Evolutionary conservation across 2,797 vertebrate species (phyloP).

Genomic region (Sternarchorhynchus goeldii): DNA sequence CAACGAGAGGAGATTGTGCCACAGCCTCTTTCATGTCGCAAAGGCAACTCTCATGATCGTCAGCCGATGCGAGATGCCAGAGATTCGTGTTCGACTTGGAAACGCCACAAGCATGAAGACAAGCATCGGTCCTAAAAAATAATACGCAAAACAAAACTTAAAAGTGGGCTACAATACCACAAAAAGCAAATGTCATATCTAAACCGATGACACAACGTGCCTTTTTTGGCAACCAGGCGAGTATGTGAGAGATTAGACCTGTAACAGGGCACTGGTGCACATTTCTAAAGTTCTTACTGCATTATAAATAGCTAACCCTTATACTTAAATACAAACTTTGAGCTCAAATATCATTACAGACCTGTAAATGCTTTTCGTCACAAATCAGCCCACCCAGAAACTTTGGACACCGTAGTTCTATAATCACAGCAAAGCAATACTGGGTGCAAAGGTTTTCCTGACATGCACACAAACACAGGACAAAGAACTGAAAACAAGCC

Average conservation of each 20-base stretch:
- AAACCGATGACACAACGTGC: background rate
- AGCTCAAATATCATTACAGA: slow-evolving; percentile 53
- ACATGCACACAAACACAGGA: background rate
- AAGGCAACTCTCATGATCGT: slow-evolving; percentile 43
- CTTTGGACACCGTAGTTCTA: slow-evolving; percentile 64
- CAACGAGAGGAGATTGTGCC: slow-evolving; percentile 30
- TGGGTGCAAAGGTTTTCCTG: slow-evolving; percentile 42
- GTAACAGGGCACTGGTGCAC: background rate
- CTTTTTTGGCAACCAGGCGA: slow-evolving; percentile 16
- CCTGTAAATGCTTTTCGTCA: slow-evolving; percentile 25
- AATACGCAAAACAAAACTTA: background rate
- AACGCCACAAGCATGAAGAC: background rate
- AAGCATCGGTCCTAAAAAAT: background rate
- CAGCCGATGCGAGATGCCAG: slow-evolving; percentile 38
- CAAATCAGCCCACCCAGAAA: slow-evolving; percentile 50
- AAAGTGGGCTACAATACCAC: background rate
- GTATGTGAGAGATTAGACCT: background rate
- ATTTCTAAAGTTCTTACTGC: background rate
- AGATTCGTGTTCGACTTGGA: background rate
- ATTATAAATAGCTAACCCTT: background rate
- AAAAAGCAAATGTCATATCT: background rate
- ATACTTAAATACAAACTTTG: slow-evolving; percentile 41
- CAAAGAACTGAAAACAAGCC: background rate
- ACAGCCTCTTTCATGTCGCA: slow-evolving; percentile 32
- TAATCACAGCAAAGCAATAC: background rate